Evolutionary conservation across 1,140 invertebrate genomes (phyloP).

Genomic region (Paraescarpia echinospica): DNA sequence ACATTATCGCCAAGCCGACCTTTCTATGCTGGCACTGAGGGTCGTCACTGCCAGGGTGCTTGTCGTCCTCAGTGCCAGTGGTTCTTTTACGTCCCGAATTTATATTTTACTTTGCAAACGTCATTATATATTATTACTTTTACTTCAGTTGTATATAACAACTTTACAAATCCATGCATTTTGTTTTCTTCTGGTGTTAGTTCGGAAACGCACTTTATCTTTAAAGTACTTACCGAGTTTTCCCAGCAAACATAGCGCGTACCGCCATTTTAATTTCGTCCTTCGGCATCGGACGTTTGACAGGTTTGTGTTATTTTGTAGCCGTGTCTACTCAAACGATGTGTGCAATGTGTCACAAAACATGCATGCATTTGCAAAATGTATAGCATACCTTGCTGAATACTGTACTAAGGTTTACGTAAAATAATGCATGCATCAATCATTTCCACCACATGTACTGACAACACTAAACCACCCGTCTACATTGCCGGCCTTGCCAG

Average conservation of each 20-base stretch:
- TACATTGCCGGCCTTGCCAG: not conserved
- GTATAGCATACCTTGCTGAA: not conserved
- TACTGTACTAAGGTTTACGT: not conserved
- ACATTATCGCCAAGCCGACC: too few relatives aligned
- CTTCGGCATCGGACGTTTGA: not conserved
- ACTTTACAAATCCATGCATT: not conserved
- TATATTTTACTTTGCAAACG: not conserved
- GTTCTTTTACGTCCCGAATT: too few relatives aligned
- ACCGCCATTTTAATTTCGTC: not conserved
- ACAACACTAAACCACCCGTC: not conserved
- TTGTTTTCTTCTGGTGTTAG: not conserved
- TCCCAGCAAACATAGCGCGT: conserved; percentile 3
- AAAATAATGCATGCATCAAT: not conserved
- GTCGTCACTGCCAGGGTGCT: too few relatives aligned
- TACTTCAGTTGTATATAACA: not conserved
- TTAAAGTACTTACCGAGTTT: not conserved
- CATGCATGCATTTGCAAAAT: not conserved
- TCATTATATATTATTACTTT: not conserved
- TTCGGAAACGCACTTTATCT: not conserved
- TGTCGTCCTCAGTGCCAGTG: too few relatives aligned
- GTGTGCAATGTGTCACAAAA: not conserved
- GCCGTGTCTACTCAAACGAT: not conserved
- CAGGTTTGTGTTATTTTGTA: not conserved
- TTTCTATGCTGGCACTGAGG: too few relatives aligned
- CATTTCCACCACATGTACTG: not conserved